A percentile compares a stretch with the other conserved stretches of the same genome.
These are phyloP conservation scores for Ennomos quercinarius DNA, from an alignment of 2,888 invertebrate species.

Conservation along the genomic window DNA sequence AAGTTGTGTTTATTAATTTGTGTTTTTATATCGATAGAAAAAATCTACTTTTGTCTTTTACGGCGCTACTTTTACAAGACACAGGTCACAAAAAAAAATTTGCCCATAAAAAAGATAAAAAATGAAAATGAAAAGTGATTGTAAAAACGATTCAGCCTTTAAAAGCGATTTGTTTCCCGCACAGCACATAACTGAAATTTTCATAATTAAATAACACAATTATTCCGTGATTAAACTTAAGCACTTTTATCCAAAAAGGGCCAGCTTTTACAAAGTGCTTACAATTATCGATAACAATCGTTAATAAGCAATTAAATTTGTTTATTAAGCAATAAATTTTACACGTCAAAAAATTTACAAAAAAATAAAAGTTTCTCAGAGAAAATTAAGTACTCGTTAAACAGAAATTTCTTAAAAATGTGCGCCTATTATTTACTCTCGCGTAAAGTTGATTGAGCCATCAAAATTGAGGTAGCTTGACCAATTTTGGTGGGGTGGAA, in stretches of 20 bases:
- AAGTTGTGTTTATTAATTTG: too few species aligned
- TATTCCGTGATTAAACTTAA: constrained; percentile 22
- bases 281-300: constrained; percentile 74
- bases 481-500: constrained; percentile 33
- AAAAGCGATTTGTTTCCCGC: too few species aligned
- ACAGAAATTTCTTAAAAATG: constrained; percentile 17
- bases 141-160: too few species aligned
- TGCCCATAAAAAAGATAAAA: too few species aligned
- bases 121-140: too few species aligned
- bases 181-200: constrained; percentile 1
- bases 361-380: constrained; percentile 24
- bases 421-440: constrained; percentile 33
- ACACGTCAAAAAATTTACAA: constrained; percentile 23
- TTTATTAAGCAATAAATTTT: constrained; percentile 43
- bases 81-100: too few species aligned
- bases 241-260: constrained; percentile 25
- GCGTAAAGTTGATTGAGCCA: constrained; percentile 35
- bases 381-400: constrained; percentile 26
- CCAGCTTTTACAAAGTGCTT: constrained; percentile 29
- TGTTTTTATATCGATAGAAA: too few species aligned
- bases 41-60: too few species aligned
- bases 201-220: constrained; percentile 13
- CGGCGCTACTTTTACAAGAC: too few species aligned
- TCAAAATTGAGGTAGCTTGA: constrained; percentile 25
- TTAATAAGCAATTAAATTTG: constrained; percentile 62